These are phyloP conservation scores for Alca torda DNA, from an alignment of 2,797 vertebrate genomes.

Conservation along the genomic window DNA sequence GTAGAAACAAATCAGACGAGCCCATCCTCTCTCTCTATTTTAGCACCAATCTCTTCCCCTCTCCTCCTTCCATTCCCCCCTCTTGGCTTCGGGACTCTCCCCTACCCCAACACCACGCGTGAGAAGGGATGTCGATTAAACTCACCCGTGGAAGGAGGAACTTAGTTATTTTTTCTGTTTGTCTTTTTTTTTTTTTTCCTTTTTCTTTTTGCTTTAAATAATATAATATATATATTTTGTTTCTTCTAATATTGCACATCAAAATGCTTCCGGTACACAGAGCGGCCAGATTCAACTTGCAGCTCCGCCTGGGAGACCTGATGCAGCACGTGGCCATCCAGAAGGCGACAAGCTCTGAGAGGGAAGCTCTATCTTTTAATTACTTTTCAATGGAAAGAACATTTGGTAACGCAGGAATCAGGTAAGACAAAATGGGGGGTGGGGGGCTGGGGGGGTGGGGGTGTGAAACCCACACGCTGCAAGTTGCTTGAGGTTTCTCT, in stretches of 20 bases:
- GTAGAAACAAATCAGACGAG: constrained; percentile 77
- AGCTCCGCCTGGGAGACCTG: constrained; percentile 54
- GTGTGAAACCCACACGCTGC: not conserved
- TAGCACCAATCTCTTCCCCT: constrained; percentile 66
- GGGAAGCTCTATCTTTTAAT: constrained; percentile 45
- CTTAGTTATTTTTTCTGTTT: not conserved
- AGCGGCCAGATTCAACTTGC: constrained; percentile 63
- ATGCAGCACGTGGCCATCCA: constrained; percentile 34
- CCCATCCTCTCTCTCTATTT: constrained; percentile 50
- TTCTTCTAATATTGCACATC: constrained; percentile 84
- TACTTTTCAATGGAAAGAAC: constrained; percentile 22
- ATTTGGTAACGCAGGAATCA: constrained; percentile 42
- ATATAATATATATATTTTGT: constrained; percentile 74
- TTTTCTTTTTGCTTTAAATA: constrained; percentile 78
- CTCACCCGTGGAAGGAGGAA: constrained; percentile 63
- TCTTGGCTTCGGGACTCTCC: constrained; percentile 44
- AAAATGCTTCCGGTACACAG: constrained; percentile 76
- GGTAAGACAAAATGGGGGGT: not conserved
- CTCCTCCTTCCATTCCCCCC: constrained; percentile 60
- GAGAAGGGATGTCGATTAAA: constrained; percentile 30
- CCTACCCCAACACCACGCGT: not conserved
- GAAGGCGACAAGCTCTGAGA: constrained; percentile 35
- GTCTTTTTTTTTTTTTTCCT: not conserved
- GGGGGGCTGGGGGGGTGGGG: fast-evolving
- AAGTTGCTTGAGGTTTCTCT: constrained; percentile 30